A percentile compares a stretch with the other conserved stretches of the same genome.
Conservation (phyloP, 2,113 vertebrate species). For the Climacteris rufus region DNA sequence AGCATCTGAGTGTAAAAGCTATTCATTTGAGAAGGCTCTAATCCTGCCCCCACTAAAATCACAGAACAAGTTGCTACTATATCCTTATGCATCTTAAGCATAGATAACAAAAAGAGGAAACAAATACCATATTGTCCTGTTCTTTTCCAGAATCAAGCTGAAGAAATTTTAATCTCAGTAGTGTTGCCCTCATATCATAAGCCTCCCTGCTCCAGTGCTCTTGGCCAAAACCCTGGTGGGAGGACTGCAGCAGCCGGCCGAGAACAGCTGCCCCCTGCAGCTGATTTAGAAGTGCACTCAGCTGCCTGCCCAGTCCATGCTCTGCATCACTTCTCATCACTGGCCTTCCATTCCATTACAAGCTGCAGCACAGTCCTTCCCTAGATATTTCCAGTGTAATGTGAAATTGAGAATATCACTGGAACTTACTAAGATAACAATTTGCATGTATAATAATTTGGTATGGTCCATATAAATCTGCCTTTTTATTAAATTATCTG, state of each 20-base stretch:
- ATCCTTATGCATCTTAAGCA: not conserved
- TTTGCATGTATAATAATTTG: not conserved
- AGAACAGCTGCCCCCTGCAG: not conserved
- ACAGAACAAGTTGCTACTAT: not conserved
- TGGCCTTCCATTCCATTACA: not conserved
- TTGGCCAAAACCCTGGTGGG: not conserved
- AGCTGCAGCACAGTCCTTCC: not conserved
- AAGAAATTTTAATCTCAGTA: constrained; percentile 27
- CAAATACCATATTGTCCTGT: not conserved
- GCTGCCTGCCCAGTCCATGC: not conserved
- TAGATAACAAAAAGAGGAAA: not conserved
- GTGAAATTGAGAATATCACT: not conserved
- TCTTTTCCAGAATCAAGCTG: constrained; percentile 18
- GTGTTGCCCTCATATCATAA: not conserved
- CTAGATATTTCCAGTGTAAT: not conserved
- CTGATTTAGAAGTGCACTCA: not conserved
- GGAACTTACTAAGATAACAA: not conserved
- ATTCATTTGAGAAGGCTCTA: not conserved
- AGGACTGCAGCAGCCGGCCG: not conserved
- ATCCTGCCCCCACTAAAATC: not conserved
- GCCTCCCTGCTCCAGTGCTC: not conserved
- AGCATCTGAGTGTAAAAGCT: not conserved
- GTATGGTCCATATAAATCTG: not conserved
- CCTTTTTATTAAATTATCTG: not conserved
- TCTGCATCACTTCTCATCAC: not conserved